A percentile compares a stretch with the other conserved stretches of the same genome.
Evolutionary conservation across 2,888 invertebrate species (phyloP).

Genomic region (Diabrotica balteata): DNA sequence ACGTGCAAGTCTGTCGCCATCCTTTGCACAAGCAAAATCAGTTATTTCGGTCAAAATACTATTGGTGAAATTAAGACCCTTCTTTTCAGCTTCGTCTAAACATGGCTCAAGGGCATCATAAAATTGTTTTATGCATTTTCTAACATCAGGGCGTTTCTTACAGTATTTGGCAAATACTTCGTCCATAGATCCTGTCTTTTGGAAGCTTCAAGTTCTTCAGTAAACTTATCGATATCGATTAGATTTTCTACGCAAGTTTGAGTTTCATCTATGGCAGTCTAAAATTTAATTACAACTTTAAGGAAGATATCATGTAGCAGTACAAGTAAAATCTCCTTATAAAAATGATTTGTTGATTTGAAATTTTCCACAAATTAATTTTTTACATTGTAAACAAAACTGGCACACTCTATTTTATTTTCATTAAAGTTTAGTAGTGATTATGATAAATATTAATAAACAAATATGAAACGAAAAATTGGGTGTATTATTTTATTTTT

Average conservation of each 20-base stretch:
- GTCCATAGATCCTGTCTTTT: constrained; percentile 65
- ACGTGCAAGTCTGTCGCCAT: constrained; percentile 67
- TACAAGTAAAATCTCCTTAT: no score
- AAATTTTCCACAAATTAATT: no score
- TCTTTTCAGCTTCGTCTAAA: constrained; percentile 60
- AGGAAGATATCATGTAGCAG: no score
- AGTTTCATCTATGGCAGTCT: constrained; percentile 55
- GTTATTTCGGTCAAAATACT: constrained; percentile 62
- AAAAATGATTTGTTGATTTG: no score
- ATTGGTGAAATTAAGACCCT: constrained; percentile 58
- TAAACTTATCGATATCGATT: constrained; percentile 66
- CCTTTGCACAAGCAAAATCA: constrained; percentile 64
- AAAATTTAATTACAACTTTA: neutral
- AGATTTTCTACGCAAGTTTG: constrained; percentile 66
- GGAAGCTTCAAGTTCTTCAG: constrained; percentile 63
- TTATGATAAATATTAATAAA: no score
- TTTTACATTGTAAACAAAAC: no score
- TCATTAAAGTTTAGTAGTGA: no score
- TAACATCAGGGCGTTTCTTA: constrained; percentile 58
- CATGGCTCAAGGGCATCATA: constrained; percentile 60
- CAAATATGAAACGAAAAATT: no score
- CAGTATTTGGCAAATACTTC: constrained; percentile 65
- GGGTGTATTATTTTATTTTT: no score
- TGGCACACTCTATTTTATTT: no score
- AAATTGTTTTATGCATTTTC: constrained; percentile 59